Conservation (phyloP, 35 echinoderm and acorn worm species). For the Apostichopus californicus region DNA sequence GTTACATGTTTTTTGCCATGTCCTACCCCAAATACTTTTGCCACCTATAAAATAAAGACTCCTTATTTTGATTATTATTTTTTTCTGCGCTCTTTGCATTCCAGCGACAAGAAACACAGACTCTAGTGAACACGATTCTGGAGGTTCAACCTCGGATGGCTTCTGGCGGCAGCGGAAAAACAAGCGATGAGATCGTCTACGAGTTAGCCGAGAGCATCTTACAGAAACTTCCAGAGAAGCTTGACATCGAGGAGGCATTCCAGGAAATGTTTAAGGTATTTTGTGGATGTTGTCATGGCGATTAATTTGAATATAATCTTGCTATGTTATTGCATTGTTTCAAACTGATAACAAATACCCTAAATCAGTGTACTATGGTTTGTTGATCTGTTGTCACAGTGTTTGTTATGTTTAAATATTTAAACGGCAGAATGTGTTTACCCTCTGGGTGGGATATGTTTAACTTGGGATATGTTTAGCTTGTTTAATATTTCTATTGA, state of each 20-base stretch:
- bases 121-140: slow-evolving; percentile 85
- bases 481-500: neutral
- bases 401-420: too few species aligned
- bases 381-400: too few species aligned
- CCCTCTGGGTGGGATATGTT: neutral
- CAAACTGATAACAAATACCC: too few species aligned
- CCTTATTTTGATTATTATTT: neutral
- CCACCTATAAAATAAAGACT: neutral
- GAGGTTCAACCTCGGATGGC: slow-evolving; percentile 98
- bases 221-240: slow-evolving; percentile 76
- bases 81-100: neutral
- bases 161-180: slow-evolving; percentile 81
- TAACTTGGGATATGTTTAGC: neutral
- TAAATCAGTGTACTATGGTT: too few species aligned
- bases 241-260: slow-evolving; percentile 88
- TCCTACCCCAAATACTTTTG: neutral
- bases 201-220: slow-evolving; percentile 93
- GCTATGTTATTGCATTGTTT: too few species aligned
- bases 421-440: neutral
- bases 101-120: slow-evolving; percentile 93
- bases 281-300: neutral
- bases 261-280: slow-evolving; percentile 98
- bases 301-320: neutral
- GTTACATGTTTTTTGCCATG: too few species aligned
- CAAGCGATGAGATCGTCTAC: slow-evolving; percentile 95